Evolutionary conservation across 2,113 vertebrate genomes (phyloP).

Genomic region (Psittacara wagleri): DNA sequence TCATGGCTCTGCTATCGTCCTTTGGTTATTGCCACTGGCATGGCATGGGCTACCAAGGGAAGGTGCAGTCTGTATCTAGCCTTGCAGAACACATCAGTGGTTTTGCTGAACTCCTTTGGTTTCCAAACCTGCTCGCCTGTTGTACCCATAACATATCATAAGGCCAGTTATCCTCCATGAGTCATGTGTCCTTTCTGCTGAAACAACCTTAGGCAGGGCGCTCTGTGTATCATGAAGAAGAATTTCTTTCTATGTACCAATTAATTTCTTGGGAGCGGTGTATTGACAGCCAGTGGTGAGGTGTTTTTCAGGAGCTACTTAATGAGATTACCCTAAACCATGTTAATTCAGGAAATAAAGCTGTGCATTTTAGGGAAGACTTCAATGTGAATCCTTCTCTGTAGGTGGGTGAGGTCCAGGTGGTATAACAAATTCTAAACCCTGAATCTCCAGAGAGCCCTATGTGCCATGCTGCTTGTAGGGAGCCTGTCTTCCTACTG

Average conservation of each 20-base stretch:
- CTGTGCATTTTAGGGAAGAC: background rate
- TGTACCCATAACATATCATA: background rate
- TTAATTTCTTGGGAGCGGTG: rapidly evolving
- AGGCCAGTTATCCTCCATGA: rapidly evolving
- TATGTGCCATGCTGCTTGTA: background rate
- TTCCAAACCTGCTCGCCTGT: background rate
- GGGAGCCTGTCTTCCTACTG: background rate
- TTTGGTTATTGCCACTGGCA: background rate
- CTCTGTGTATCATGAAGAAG: background rate
- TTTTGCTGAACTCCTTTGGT: background rate
- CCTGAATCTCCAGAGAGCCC: background rate
- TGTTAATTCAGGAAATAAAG: background rate
- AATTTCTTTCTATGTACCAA: background rate
- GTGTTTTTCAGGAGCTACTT: background rate
- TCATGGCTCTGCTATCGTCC: background rate
- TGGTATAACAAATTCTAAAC: rapidly evolving
- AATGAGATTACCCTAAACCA: background rate
- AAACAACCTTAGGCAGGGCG: background rate
- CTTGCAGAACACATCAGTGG: background rate
- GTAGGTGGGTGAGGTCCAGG: background rate
- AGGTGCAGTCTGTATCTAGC: rapidly evolving
- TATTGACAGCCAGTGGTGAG: rapidly evolving
- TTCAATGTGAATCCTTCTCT: background rate
- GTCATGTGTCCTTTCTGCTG: background rate
- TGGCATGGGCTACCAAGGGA: background rate